Conservation (phyloP, 2,888 invertebrate species). For the Lasioglossum lativentre region DNA sequence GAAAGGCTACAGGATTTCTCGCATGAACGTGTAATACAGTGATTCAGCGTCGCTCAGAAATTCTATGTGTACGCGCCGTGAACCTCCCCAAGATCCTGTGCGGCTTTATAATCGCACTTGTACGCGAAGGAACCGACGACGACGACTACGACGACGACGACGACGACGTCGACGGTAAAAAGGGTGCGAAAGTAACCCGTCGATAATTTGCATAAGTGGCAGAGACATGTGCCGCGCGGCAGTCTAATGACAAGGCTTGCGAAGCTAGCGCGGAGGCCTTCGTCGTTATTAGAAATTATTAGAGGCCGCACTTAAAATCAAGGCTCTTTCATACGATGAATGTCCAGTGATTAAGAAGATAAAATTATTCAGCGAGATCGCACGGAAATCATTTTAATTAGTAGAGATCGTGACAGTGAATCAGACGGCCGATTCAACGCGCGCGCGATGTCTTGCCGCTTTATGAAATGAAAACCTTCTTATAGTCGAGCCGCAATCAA, state of each 20-base stretch:
- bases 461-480: constrained; percentile 63
- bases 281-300: constrained; percentile 83
- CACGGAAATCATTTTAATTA: constrained; percentile 79
- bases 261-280: constrained; percentile 67
- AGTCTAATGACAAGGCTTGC: constrained; percentile 54
- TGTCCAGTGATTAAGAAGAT: constrained; percentile 82
- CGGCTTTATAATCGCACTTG: constrained; percentile 26
- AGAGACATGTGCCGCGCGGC: constrained; percentile 62
- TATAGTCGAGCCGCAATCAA: constrained; percentile 60
- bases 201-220: constrained; percentile 81
- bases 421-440: constrained; percentile 55
- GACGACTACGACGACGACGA: background rate
- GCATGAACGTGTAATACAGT: background rate
- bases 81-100: background rate
- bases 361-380: constrained; percentile 76
- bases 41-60: background rate
- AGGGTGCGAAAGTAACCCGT: constrained; percentile 75
- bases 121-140: constrained; percentile 9
- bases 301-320: constrained; percentile 83
- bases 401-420: constrained; percentile 69
- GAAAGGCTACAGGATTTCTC: background rate
- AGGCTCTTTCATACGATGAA: constrained; percentile 83
- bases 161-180: background rate
- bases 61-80: background rate
- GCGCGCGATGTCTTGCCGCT: constrained; percentile 59